These are phyloP conservation scores for Cantharis rufa DNA, from an alignment of 2,888 invertebrate genomes.

Conservation along the genomic window DNA sequence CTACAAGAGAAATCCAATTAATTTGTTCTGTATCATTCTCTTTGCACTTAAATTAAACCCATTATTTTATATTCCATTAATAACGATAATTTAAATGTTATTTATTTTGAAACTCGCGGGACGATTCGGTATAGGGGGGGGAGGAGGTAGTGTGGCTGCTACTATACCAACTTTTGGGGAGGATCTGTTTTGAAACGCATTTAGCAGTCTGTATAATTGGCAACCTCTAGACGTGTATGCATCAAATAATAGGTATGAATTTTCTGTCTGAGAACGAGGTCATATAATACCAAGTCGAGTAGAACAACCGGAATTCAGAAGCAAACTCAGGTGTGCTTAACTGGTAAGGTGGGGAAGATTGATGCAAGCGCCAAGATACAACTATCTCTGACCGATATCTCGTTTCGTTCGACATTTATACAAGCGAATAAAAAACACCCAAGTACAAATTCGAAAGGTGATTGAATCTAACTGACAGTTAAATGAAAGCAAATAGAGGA, in stretches of 20 bases:
- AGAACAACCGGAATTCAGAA: constrained; percentile 41
- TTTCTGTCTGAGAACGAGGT: constrained; percentile 32
- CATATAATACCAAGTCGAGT: constrained; percentile 32
- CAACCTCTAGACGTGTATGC: constrained; percentile 13
- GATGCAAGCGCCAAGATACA: constrained; percentile 39
- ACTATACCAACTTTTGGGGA: background rate
- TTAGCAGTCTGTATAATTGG: constrained; percentile 7
- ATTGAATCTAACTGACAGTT: constrained; percentile 23
- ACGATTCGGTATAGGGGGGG: background rate
- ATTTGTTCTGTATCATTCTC: background rate
- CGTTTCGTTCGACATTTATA: constrained; percentile 39
- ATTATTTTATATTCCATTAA: background rate
- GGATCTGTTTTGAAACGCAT: background rate
- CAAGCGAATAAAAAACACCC: constrained; percentile 32
- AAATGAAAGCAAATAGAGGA: constrained; percentile 20
- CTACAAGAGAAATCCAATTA: background rate
- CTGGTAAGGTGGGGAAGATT: constrained; percentile 37
- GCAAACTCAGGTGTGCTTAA: constrained; percentile 40
- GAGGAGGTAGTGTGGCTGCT: background rate
- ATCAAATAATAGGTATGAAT: constrained; percentile 24
- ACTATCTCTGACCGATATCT: constrained; percentile 44
- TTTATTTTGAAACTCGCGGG: background rate
- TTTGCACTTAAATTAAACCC: background rate
- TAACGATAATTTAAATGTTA: background rate
- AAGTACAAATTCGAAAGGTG: constrained; percentile 39